Evolutionary conservation across 2,113 vertebrate species (phyloP), one percentile per base, ranked within the genome.

Genomic region (Pollimyrus isidori): DNA sequence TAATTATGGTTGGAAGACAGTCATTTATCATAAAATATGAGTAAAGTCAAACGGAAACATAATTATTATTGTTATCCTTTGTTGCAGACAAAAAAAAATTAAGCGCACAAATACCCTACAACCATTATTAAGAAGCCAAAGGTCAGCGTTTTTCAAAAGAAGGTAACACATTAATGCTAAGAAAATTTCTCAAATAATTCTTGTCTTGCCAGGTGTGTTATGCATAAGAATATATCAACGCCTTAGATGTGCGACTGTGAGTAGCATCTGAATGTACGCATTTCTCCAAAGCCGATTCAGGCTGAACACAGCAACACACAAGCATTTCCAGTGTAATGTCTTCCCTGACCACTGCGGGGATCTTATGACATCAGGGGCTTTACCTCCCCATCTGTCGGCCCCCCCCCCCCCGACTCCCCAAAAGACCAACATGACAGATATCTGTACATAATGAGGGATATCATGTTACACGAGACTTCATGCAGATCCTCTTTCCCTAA

Each of bases 1-100:
- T 87, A 87, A 87, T 87, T 87, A 35, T n/a, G n/a, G 49, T 56
- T 87, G 45, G 46, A 86, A 86, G 45, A 86, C 45, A 86, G 48
- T 48, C 42, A 49, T 86, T 84, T 84, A 46, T 86, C 83, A 86
- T 48, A 48, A 42, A 84, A 86, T 49, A 86, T 86, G 46, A 48
- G 21, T 86, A 86, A 50, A 49, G n/a, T 86, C 83, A 86, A 86
- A 86, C 4, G 21, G 45, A 26, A 49, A 42, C 83, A 86, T n/a
- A 84, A 76, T 80, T 80, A 42, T 80, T 80, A 80, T 42, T 39
- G n/a, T 69, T 69, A 80, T 19, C 73, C 73, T 80, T 80, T 80
- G 17, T 39, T 2, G 2, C 5, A 80, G 73, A 80, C 17, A 7
- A 80, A 69, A 80, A 42, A 80, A 73, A 11, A 52, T 15, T 2